Conservation (phyloP, 2,888 invertebrate species). For the Tenthredo notha region DNA sequence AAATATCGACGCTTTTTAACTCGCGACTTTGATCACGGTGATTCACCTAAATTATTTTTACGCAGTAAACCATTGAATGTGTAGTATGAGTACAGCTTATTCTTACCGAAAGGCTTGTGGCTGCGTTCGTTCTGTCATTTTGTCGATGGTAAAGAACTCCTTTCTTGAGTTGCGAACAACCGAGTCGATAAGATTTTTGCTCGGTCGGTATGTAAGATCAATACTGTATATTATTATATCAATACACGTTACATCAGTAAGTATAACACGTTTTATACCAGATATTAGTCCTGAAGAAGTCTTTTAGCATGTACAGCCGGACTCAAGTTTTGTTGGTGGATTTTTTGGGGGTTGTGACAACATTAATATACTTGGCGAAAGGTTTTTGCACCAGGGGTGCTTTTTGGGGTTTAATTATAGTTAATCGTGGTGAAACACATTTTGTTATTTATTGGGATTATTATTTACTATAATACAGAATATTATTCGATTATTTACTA, state of each 20-base stretch:
- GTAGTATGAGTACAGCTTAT: not conserved
- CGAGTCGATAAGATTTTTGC: not conserved
- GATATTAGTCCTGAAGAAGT: too few species aligned
- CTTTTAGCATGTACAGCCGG: too few species aligned
- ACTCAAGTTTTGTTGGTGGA: too few species aligned
- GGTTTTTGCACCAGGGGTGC: too few species aligned
- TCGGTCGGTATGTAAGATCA: not conserved
- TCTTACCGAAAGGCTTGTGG: not conserved
- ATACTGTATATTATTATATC: not conserved
- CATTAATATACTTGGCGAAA: too few species aligned
- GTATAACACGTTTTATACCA: not conserved
- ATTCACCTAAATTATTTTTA: constrained; percentile 24
- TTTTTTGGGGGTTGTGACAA: too few species aligned
- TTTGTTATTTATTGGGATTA: too few species aligned
- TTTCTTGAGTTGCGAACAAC: not conserved
- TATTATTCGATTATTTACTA: too few species aligned
- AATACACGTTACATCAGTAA: not conserved
- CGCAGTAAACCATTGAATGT: not conserved
- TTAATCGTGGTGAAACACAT: too few species aligned
- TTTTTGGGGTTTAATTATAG: too few species aligned
- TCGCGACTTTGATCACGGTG: constrained; percentile 5
- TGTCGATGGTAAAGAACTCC: not conserved
- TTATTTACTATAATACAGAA: too few species aligned
- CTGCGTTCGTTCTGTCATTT: not conserved
- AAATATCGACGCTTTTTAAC: constrained; percentile 1